A percentile compares a stretch with the other conserved stretches of the same genome.
Evolutionary conservation across 2,888 invertebrate species (phyloP).

Genomic region (Myopa tessellatipennis): DNA sequence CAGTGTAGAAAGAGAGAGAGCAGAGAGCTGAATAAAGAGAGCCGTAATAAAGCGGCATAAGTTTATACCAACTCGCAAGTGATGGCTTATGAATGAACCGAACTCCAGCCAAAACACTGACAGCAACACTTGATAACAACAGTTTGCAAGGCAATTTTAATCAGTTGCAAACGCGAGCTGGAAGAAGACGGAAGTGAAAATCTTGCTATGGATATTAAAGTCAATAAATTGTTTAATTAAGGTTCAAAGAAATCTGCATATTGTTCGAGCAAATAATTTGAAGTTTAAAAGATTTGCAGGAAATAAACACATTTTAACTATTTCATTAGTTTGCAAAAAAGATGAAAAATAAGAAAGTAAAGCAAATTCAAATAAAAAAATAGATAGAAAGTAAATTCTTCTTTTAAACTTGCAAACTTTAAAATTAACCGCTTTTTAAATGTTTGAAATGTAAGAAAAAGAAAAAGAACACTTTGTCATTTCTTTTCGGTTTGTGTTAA

Average conservation of each 20-base stretch:
- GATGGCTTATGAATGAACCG: constrained; percentile 18
- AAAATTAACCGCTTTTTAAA: neutral
- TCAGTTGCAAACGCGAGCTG: constrained; percentile 55
- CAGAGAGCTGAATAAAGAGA: constrained; percentile 32
- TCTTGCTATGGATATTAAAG: neutral
- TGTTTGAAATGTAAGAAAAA: neutral
- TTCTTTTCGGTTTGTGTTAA: too few species aligned
- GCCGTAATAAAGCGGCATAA: neutral
- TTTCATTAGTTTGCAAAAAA: neutral
- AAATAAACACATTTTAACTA: neutral
- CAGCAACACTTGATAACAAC: constrained; percentile 49
- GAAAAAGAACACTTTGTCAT: neutral
- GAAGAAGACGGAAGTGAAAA: constrained; percentile 45
- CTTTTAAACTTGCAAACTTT: neutral
- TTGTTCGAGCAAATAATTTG: constrained; percentile 13
- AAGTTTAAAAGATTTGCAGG: neutral
- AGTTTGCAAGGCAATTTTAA: constrained; percentile 28
- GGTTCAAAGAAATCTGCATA: neutral
- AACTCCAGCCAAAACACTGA: neutral
- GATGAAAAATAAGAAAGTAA: neutral
- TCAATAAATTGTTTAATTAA: neutral
- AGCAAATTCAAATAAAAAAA: neutral
- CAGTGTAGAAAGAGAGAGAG: constrained; percentile 3
- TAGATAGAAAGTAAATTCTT: neutral
- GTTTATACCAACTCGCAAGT: constrained; percentile 20